These are phyloP conservation scores for Sebastes vulpes DNA, from an alignment of 2,797 vertebrate species.

Conservation along the genomic window DNA sequence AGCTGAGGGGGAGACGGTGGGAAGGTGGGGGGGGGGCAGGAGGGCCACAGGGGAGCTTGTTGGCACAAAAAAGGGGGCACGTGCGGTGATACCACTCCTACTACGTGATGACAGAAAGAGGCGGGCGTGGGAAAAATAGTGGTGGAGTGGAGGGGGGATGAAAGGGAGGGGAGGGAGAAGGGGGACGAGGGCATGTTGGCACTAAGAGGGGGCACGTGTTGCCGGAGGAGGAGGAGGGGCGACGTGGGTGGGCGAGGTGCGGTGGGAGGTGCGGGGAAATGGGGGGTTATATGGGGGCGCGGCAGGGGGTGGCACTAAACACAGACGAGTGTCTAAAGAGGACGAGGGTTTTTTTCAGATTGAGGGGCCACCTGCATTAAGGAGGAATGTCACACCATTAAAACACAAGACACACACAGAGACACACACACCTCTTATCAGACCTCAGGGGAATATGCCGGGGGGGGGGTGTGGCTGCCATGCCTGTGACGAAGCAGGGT, in stretches of 20 bases:
- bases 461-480: conserved; percentile 48
- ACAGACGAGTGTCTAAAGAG: conserved; percentile 58
- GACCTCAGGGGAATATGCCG: conserved; percentile 69
- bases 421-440: conserved; percentile 49
- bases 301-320: conserved; percentile 67
- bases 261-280: conserved; percentile 60
- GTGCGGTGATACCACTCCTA: conserved; percentile 81
- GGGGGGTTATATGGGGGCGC: conserved; percentile 50
- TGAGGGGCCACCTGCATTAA: conserved; percentile 65
- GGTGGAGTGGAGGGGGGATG: conserved; percentile 11
- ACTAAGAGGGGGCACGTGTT: conserved; percentile 78
- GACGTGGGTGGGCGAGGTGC: conserved; percentile 69
- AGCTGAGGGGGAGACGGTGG: conserved; percentile 54
- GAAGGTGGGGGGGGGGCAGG: conserved; percentile 46
- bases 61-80: conserved; percentile 83
- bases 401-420: conserved; percentile 49
- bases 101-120: conserved; percentile 72
- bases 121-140: conserved; percentile 77
- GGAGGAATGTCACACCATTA: conserved; percentile 67
- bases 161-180: conserved; percentile 17
- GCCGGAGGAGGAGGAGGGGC: conserved; percentile 66
- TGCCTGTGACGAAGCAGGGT: conserved; percentile 63
- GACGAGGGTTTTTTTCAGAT: conserved; percentile 52
- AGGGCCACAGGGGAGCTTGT: conserved; percentile 82
- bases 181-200: conserved; percentile 76